Evolutionary conservation across 2,888 invertebrate species (phyloP).

Genomic region (Diaphora mendica): DNA sequence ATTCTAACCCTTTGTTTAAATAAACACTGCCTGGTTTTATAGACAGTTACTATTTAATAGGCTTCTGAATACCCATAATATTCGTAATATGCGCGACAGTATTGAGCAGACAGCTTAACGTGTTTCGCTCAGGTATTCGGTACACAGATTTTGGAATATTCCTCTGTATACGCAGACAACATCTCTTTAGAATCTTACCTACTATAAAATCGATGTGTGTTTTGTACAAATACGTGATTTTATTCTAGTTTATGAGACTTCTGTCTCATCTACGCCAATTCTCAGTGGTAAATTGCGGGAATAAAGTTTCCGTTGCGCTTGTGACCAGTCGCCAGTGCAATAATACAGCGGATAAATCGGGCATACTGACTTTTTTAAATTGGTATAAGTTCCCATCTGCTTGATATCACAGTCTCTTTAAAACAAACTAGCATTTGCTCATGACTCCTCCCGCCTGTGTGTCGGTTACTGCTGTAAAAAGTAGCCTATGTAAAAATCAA

Average conservation of each 20-base stretch:
- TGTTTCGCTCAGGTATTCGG: neutral
- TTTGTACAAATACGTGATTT: neutral
- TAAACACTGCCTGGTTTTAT: neutral
- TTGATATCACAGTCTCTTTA: too few species aligned
- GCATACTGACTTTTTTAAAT: too few species aligned
- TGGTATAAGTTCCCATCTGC: too few species aligned
- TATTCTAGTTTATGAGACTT: neutral
- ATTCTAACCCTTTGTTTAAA: neutral
- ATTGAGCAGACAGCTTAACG: slow-evolving; percentile 5
- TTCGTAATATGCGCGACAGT: neutral
- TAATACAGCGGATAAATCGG: too few species aligned
- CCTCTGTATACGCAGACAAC: neutral
- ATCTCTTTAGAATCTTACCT: neutral
- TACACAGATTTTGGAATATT: neutral
- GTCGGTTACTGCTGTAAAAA: too few species aligned
- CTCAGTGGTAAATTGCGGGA: neutral
- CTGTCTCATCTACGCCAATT: neutral
- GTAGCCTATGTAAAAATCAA: too few species aligned
- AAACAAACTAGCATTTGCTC: neutral
- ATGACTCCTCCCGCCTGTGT: too few species aligned
- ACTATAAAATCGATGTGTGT: neutral
- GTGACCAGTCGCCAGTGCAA: too few species aligned
- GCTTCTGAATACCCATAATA: neutral
- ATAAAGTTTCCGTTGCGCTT: neutral
- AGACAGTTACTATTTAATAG: neutral